Base-by-base conservation (phyloP, 2,113 vertebrate genomes). In the Pogona vitticeps region DNA sequence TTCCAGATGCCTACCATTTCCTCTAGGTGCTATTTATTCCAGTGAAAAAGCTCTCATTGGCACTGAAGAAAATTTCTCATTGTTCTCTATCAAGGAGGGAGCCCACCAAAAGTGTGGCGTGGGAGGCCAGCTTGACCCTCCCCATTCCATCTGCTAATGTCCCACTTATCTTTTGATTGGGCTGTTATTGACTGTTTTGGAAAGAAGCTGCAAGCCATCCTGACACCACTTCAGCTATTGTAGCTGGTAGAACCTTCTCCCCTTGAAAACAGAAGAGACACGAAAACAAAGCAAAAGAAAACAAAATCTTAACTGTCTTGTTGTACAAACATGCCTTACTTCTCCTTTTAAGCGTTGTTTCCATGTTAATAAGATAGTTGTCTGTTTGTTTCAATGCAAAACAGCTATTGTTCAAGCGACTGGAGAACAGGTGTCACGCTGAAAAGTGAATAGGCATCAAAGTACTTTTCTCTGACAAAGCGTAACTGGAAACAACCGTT, bases 381-480 rank as follows among this genome's bases (percentile, higher is more conserved):
- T 40, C 14, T 67, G 36, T 80, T 81, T 72, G 58, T 79, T 86
- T 79, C 21, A 8, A 77, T 83, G 42, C n/a, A 86, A 86, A 82
- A 52, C 31, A 83, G 81, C 67, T 58, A 83, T 83, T 86, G 73
- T 83, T 75, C 46, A 65, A 73, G 83, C 65, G n/a, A 38, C 67
- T 79, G 42, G 65, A 20, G 31, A 78, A 86, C 84, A 83, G 84
- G 84, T 86, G 70, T 42, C 33, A 38, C n/a, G 23, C 42, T 72
- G 42, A 42, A n/a, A 72, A 86, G 38, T 70, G 67, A 78, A 89
- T 59, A 52, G 42, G 14, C 56, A 46, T 63, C n/a, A 86, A 77
- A 56, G 31, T 85, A 18, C 28, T 77, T 78, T 58, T 71, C n/a
- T 71, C 67, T 23, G 58, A 84, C 71, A 89, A 89, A 73, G 68